A percentile compares a stretch with the other conserved stretches of the same genome.
Evolutionary conservation across 2,113 vertebrate species (phyloP).

Genomic region (Chinchilla lanigera): DNA sequence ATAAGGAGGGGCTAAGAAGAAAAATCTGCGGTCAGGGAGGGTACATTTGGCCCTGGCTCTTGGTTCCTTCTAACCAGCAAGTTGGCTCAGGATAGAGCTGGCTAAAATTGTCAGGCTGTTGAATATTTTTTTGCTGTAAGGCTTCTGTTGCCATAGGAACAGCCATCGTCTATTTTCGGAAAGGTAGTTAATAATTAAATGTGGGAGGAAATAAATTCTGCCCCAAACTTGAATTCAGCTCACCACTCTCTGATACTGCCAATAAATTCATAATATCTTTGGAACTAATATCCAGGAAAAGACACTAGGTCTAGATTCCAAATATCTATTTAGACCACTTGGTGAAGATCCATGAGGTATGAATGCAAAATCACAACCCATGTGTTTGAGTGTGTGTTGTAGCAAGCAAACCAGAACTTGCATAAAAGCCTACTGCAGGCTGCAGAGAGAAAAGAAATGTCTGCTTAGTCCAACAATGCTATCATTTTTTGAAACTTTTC

Average conservation of each 20-base stretch:
- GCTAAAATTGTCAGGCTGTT: constrained; percentile 3
- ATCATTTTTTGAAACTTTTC: not conserved
- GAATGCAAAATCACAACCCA: not conserved
- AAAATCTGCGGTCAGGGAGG: not conserved
- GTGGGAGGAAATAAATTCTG: constrained; percentile 28
- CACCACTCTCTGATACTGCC: not conserved
- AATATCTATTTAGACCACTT: not conserved
- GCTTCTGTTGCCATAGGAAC: constrained; percentile 54
- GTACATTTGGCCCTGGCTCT: not conserved
- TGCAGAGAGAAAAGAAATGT: not conserved
- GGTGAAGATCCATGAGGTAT: not conserved
- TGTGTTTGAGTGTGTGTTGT: not conserved
- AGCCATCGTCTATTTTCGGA: constrained; percentile 33
- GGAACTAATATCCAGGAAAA: not conserved
- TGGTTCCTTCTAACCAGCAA: not conserved
- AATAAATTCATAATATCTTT: not conserved
- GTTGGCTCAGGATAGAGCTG: not conserved
- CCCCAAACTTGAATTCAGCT: constrained; percentile 29
- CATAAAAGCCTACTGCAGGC: not conserved
- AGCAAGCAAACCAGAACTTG: not conserved
- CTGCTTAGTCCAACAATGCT: not conserved
- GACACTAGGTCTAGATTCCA: not conserved
- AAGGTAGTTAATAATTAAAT: constrained; percentile 59
- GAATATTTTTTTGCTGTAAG: not conserved
- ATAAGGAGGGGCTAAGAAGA: not conserved